Base-by-base conservation (phyloP, 2,797 vertebrate genomes). In the Cephalopachus bancanus region DNA sequence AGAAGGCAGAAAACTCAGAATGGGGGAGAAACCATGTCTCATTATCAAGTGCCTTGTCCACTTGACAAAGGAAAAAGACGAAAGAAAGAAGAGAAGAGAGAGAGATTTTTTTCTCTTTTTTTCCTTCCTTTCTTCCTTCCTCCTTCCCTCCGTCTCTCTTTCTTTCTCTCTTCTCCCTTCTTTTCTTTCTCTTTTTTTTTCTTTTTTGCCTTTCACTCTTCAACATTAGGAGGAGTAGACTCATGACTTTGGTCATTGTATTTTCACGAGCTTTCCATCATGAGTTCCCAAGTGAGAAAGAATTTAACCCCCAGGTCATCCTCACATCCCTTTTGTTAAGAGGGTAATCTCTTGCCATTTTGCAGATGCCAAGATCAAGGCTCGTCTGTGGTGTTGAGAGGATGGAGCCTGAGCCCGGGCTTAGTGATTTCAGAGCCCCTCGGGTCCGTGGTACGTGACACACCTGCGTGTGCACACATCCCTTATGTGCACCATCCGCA, bases 141-240 rank as follows among this genome's bases (percentile, higher is more conserved):
- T 81, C 72, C 55, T 59, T 64, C 57, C 14, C 12, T 59, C 19
- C 30, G 44, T 33, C 74, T 19, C 16, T 83, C 28, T 12, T 8
- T 83, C 20, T 62, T 2, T 22, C 20, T 49, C 26, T 33, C 10
- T 60, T 3, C 16, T 30, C n/a, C 33, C 19, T 81, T 37, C 15
- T 4, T 3, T 65, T 12, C 15, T 19, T 49, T 0, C 3, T 12
- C 30, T 30, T 17, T 14, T 37, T 3, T 1, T 4, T 8, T 24
- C 19, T 28, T 55, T 22, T 22, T 24, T 22, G 53, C 17, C 14
- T 59, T n/a, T n/a, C 24, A 59, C 7, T 16, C 9, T 59, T 51
- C 59, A 65, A 51, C 62, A 81, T 96, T 60, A 57, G 14, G 6
- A 91, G 8, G 49, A 65, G 33, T 37, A 64, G 33, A 69, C 49